Evolutionary conservation across 2,113 vertebrate species (phyloP).

Genomic region (Peucedramus taeniatus): DNA sequence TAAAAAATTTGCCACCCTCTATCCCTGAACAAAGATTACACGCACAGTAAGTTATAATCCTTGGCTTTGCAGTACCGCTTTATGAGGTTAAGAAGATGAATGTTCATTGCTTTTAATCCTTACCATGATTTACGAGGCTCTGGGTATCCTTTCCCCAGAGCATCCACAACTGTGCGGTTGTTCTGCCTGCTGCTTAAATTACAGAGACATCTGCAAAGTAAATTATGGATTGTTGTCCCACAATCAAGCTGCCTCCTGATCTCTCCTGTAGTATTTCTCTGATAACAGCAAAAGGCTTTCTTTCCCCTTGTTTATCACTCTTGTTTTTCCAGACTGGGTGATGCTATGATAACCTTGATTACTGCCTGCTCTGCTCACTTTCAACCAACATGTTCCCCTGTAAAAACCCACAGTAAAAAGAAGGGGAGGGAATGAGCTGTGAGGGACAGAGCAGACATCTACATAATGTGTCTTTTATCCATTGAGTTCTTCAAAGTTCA

Average conservation of each 20-base stretch:
- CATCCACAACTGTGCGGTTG: conserved; percentile 40
- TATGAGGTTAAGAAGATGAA: conserved; percentile 82
- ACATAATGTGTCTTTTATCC: not conserved
- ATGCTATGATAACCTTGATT: not conserved
- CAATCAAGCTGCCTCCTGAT: conserved; percentile 35
- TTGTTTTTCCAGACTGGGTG: conserved; percentile 1
- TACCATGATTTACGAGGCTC: conserved; percentile 79
- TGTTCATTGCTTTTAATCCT: conserved; percentile 84
- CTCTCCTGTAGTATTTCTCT: not conserved
- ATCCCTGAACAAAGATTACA: conserved; percentile 71
- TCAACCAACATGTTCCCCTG: not conserved
- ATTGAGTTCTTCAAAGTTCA: not conserved
- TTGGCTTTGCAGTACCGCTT: conserved; percentile 73
- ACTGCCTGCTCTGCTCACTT: not conserved
- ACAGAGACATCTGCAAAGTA: conserved; percentile 69
- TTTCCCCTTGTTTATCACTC: not conserved
- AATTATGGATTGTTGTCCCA: conserved; percentile 68
- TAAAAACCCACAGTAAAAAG: not conserved
- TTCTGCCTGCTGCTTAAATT: conserved; percentile 72
- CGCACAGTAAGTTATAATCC: conserved; percentile 74
- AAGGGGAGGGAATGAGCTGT: not conserved
- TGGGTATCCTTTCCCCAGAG: conserved; percentile 68
- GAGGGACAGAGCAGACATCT: not conserved
- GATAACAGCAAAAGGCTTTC: not conserved
- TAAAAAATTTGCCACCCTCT: conserved; percentile 59